Base-by-base conservation (phyloP, 2,797 vertebrate species). In the Cyprinodon diabolis region DNA sequence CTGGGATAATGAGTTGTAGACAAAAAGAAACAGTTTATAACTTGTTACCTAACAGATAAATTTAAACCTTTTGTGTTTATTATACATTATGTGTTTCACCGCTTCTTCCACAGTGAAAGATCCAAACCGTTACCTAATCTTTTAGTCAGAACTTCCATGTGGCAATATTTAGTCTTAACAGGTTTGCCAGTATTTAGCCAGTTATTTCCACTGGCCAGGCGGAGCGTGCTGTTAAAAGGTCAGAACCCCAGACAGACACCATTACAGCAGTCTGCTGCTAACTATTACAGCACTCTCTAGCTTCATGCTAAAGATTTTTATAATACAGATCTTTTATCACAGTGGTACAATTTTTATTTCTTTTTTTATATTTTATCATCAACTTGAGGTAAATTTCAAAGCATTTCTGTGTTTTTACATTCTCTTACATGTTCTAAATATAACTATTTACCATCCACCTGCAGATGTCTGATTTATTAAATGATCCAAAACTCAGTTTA, bases 191-290 rank as follows among this genome's bases (percentile, higher is more conserved):
- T 82, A 84, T 83, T 81, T 77, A 52, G 86, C 82, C 85, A 84
- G 80, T 66, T 91, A 76, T 92, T 94, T 94, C 91, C 88, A 92
- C 84, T 91, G 87, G 82, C 79, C 83, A 70, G 69, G 69, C 71
- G 17, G 55, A 78, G 74, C 68, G 35, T 80, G 67, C 83, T 72
- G 79, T 69, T 75, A 75, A 82, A 87, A 78, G 69, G 47, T 71
- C 72, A 72, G 79, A 83, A 71, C 49, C 66, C 67, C 68, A 91
- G 86, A 91, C 87, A 86, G 87, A 90, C 87, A 43, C 86, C 77
- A 86, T 84, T 85, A 78, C 75, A 72, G 58, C n/a, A 35, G 71
- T 86, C 68, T 77, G 81, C 83, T 82, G 85, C 82, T 83, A 86
- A 77, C 70, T 74, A 69, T 69, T 68, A 62, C 40, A 70, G 40